phyloP scores from a whole-genome alignment of 2,113 vertebrate species.

The Xyliphius kryptos region DNA sequence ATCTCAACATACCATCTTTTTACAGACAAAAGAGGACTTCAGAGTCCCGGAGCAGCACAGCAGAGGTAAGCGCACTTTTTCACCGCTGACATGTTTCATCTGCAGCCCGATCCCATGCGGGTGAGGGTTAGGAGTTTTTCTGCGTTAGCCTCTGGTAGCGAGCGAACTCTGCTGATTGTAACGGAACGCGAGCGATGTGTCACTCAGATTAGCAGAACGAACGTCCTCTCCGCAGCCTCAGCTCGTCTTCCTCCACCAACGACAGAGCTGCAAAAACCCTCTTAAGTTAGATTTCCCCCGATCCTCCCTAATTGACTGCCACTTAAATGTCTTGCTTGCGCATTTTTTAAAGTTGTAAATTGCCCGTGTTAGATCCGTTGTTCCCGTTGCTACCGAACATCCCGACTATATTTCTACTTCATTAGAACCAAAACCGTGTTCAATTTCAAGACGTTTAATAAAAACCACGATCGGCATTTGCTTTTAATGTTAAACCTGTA shows the following conservation, averaged over 20 bases:
- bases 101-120: not conserved
- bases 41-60: constrained; percentile 50
- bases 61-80: constrained; percentile 52
- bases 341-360: too few species aligned
- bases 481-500: too few species aligned
- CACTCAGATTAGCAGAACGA: constrained; percentile 18
- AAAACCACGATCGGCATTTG: too few species aligned
- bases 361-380: too few species aligned
- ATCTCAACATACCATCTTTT: constrained; percentile 63
- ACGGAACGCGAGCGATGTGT: constrained; percentile 42
- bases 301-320: too few species aligned
- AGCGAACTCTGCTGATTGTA: constrained; percentile 47
- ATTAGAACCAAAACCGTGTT: too few species aligned
- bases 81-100: constrained; percentile 30
- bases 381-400: too few species aligned
- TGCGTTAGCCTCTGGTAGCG: constrained; percentile 35
- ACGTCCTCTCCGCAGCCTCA: not conserved
- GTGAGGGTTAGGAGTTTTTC: constrained; percentile 40
- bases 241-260: not conserved
- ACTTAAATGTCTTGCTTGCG: too few species aligned
- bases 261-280: not conserved
- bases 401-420: too few species aligned
- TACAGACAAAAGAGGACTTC: constrained; percentile 70
- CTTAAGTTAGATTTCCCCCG: too few species aligned
- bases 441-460: too few species aligned